Evolutionary conservation across 2,797 vertebrate genomes (phyloP).

Genomic region (Pseudochirops corinnae): DNA sequence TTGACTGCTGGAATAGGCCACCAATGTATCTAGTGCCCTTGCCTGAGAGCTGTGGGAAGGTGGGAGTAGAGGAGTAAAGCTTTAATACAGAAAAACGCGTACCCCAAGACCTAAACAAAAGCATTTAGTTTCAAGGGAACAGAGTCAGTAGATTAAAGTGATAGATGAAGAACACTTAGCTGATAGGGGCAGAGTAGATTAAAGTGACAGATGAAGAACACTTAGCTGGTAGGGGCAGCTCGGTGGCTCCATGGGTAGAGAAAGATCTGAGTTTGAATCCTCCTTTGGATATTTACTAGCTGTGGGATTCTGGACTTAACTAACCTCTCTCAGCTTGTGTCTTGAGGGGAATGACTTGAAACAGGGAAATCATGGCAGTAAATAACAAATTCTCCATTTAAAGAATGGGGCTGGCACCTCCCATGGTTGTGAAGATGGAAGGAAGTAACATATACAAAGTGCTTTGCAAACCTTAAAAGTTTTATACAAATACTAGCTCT

Average conservation of each 20-base stretch:
- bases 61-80: neutral
- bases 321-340: neutral
- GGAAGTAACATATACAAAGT: neutral
- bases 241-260: neutral
- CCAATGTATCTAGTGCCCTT: neutral
- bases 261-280: neutral
- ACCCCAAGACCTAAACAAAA: neutral
- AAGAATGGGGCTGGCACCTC: neutral
- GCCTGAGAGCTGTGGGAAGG: neutral
- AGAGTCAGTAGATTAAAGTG: neutral
- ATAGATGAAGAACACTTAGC: neutral
- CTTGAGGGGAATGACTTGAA: neutral
- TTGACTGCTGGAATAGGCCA: neutral
- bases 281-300: neutral
- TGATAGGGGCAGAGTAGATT: neutral
- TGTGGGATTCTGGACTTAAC: neutral
- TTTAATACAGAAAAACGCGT: neutral
- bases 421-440: neutral
- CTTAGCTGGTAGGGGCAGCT: neutral
- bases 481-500: neutral
- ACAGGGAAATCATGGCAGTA: neutral
- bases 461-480: neutral
- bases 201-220: neutral
- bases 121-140: neutral
- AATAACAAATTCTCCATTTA: neutral